Evolutionary conservation across 2,113 vertebrate species (phyloP), one percentile per base, ranked within the genome.

Genomic region (Pollachius pollachius): DNA sequence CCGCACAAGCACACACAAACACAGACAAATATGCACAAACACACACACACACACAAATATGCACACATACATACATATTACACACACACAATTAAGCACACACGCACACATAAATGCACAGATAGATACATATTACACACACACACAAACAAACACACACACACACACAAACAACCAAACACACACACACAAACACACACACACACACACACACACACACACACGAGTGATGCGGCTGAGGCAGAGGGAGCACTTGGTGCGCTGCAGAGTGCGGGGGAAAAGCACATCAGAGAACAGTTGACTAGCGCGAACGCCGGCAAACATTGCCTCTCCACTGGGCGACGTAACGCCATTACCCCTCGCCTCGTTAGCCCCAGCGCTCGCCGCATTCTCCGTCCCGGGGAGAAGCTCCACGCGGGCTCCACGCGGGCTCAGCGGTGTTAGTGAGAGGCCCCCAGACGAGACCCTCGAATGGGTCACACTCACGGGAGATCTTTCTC

Each of bases 301-400:
- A 81, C 79, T 78, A 71, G 66, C 9, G 73, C 9, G 73, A 86
- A 85, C 69, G 75, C 23, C 64, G 73, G 81, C 81, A 88, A 90
- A 89, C 80, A 87, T 88, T 88, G 41, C 41, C 7, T 89, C 84
- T 89, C 84, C 79, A 80, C 85, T 74, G 82, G 87, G 85, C 85
- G 85, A 85, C 73, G 84, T 88, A 85, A 81, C 85, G 89, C 82
- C 81, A 83, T 91, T 92, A 89, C 90, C 73, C 71, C 77, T 79
- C 75, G 83, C 85, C 84, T 89, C 76, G 88, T 89, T 87, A 89
- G 86, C 82, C 80, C 79, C 63, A 67, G 66, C 23, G 34, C 80
- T 73, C 59, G 82, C 81, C 78, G 76, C 77, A 72, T 81, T 73
- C 66, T 71, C 72, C 74, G 85, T 81, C 79, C 68, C 70, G 19